Conservation (phyloP, 1,140 invertebrate species). For the Paraescarpia echinospica region DNA sequence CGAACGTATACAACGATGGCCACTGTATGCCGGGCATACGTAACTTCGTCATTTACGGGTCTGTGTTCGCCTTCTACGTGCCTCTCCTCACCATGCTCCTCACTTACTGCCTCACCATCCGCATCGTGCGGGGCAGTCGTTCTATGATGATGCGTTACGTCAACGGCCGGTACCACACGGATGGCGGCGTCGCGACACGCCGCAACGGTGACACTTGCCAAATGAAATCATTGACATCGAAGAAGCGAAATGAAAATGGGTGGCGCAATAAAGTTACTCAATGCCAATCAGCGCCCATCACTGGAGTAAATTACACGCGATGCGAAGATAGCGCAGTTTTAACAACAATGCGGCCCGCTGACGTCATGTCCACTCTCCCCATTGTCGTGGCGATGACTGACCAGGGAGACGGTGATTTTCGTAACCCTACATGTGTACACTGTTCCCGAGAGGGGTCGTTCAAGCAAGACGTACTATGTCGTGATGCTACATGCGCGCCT, state of each 20-base stretch:
- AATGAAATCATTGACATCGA: neutral
- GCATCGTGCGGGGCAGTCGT: constrained; percentile 56
- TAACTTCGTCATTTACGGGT: constrained; percentile 53
- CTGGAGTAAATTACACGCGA: neutral
- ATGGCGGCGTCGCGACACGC: neutral
- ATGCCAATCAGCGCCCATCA: neutral
- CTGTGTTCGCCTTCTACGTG: constrained; percentile 92
- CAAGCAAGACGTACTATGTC: neutral
- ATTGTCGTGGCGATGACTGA: neutral
- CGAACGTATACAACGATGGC: constrained; percentile 53
- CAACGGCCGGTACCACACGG: neutral
- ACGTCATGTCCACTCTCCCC: neutral
- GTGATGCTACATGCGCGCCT: neutral
- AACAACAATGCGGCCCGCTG: too few species aligned
- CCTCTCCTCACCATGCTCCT: constrained; percentile 91
- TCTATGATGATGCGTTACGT: constrained; percentile 43
- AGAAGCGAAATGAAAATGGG: neutral
- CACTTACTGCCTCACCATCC: constrained; percentile 87
- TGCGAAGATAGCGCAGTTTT: neutral
- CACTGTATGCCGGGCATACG: constrained; percentile 69
- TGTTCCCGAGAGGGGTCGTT: neutral
- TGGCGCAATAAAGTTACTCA: neutral
- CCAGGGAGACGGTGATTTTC: neutral
- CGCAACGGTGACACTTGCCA: neutral
- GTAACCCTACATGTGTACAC: neutral